These are phyloP conservation scores for Lutjanus argentimaculatus DNA, from an alignment of 2,797 vertebrate genomes.

Conservation along the genomic window DNA sequence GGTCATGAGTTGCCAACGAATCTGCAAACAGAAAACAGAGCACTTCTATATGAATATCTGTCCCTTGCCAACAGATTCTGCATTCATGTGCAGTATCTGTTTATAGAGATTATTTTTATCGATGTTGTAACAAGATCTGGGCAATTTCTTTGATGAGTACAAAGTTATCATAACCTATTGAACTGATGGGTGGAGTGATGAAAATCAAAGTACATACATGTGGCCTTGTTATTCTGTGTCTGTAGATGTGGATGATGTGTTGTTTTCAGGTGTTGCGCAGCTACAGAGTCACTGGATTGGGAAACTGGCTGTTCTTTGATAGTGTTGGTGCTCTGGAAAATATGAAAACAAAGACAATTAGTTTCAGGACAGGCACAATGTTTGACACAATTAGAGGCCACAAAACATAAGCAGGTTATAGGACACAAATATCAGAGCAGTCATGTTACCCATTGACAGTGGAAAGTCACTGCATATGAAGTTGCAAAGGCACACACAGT, in stretches of 20 bases:
- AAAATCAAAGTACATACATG: constrained; percentile 54
- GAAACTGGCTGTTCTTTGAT: constrained; percentile 8
- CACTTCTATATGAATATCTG: no score
- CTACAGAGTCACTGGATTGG: constrained; percentile 5
- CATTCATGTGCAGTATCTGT: no score
- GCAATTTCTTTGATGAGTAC: background rate
- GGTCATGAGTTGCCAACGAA: no score
- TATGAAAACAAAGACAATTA: constrained; percentile 18
- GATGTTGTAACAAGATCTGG: background rate
- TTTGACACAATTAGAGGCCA: constrained; percentile 21
- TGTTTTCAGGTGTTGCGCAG: constrained; percentile 31
- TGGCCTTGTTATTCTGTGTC: constrained; percentile 26
- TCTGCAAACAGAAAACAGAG: no score
- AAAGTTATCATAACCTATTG: background rate
- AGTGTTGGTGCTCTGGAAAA: constrained; percentile 54
- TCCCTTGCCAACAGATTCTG: no score
- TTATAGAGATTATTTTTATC: no score
- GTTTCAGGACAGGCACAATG: background rate
- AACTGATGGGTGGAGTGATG: background rate
- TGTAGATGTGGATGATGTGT: constrained; percentile 29
- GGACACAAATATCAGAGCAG: constrained; percentile 16
- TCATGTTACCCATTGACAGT: constrained; percentile 1
- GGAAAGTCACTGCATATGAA: constrained; percentile 19
- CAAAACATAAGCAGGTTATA: constrained; percentile 1
- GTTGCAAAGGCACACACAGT: background rate